Evolutionary conservation across 2,797 vertebrate species (phyloP).

Genomic region (Sebastes matsubarae): DNA sequence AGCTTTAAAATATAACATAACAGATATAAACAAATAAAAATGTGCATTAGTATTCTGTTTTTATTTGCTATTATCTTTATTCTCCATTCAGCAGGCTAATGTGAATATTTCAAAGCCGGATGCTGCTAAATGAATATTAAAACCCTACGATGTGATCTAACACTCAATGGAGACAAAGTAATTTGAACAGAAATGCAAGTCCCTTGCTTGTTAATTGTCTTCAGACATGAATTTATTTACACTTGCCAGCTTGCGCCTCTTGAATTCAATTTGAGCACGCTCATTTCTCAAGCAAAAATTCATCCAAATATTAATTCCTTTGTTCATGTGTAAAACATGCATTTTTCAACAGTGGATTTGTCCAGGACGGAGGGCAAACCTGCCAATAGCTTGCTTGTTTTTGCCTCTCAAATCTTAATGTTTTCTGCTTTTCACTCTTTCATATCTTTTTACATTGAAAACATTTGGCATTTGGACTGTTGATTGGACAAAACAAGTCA

Average conservation of each 20-base stretch:
- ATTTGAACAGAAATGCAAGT: conserved; percentile 38
- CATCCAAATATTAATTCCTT: conserved; percentile 49
- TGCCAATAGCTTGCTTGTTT: conserved; percentile 5
- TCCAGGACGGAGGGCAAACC: conserved; percentile 13
- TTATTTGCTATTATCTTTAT: conserved; percentile 4
- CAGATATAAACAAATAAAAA: not conserved
- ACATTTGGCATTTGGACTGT: not conserved
- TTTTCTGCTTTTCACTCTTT: not conserved
- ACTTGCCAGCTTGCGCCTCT: conserved; percentile 66
- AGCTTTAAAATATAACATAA: not conserved
- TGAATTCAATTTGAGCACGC: conserved; percentile 50
- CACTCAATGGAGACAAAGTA: conserved; percentile 10
- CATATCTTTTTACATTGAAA: not conserved
- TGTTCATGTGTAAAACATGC: conserved; percentile 34
- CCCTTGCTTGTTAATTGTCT: conserved; percentile 44
- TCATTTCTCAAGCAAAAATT: conserved; percentile 37
- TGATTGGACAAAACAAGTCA: not conserved
- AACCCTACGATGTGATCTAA: conserved; percentile 29
- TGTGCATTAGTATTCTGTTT: not conserved
- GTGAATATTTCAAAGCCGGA: conserved; percentile 18
- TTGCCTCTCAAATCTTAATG: not conserved
- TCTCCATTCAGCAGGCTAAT: conserved; percentile 8
- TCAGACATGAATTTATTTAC: conserved; percentile 61
- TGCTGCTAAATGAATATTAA: conserved; percentile 41
- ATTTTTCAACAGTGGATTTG: conserved; percentile 6